Percentiles rank a stretch among this genome's conserved stretches.
These are phyloP conservation scores for Drosophila lini DNA, from an alignment of 1,140 invertebrate species.

Conservation along the genomic window DNA sequence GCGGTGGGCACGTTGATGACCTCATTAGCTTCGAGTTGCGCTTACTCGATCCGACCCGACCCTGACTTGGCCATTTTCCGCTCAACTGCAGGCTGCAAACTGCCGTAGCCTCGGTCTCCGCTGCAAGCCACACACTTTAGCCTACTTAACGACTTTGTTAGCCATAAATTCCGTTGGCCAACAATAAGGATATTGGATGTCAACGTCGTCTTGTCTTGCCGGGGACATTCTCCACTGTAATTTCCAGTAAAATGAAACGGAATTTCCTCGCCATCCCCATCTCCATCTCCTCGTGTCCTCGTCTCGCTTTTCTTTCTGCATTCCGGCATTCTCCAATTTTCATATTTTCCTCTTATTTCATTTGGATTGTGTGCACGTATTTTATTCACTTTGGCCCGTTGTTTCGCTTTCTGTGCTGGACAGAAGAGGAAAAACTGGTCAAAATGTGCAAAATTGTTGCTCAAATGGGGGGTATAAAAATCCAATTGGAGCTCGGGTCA, in stretches of 20 bases:
- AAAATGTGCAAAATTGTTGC: conserved; percentile 64
- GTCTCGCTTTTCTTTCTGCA: conserved; percentile 24
- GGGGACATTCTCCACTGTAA: conserved; percentile 38
- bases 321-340: conserved; percentile 62
- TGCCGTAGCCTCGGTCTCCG: background rate
- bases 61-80: conserved; percentile 51
- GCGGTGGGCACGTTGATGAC: conserved; percentile 32
- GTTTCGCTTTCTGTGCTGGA: conserved; percentile 28
- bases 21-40: conserved; percentile 50
- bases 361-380: conserved; percentile 64
- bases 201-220: conserved; percentile 66
- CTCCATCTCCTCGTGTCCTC: background rate
- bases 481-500: background rate
- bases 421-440: conserved; percentile 41
- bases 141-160: conserved; percentile 74
- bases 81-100: conserved; percentile 44
- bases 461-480: conserved; percentile 26
- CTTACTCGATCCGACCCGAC: conserved; percentile 20
- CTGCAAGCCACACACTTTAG: conserved; percentile 53
- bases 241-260: conserved; percentile 60
- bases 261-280: conserved; percentile 30
- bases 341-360: conserved; percentile 65
- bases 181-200: conserved; percentile 81
- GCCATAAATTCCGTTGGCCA: conserved; percentile 73
- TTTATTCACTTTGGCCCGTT: conserved; percentile 51